These are phyloP conservation scores for Lasioglossum marginatum DNA, from an alignment of 2,888 invertebrate species.

Conservation along the genomic window DNA sequence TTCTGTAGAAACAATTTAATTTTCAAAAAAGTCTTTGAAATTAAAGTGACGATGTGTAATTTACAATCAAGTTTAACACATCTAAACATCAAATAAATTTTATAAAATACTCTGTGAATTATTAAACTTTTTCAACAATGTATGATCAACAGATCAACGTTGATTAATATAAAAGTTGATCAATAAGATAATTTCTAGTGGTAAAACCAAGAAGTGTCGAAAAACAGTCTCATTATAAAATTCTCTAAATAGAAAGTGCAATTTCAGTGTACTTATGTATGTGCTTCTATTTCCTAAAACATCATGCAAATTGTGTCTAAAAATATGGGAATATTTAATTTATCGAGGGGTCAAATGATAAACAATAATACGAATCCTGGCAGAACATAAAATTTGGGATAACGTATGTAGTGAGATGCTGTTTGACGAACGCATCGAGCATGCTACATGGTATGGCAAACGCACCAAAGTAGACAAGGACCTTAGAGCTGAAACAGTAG, in stretches of 20 bases:
- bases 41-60: background rate
- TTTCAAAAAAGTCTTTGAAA: background rate
- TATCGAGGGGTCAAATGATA: background rate
- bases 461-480: slow-evolving; percentile 64
- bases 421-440: slow-evolving; percentile 49
- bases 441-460: slow-evolving; percentile 62
- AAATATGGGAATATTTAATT: background rate
- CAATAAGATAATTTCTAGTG: background rate
- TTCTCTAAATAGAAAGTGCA: background rate
- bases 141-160: background rate
- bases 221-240: background rate
- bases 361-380: background rate
- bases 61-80: background rate
- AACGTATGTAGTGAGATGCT: slow-evolving; percentile 14
- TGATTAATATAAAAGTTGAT: background rate
- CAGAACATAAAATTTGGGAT: slow-evolving; percentile 3
- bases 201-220: background rate
- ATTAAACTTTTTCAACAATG: background rate
- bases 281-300: background rate
- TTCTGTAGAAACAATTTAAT: background rate
- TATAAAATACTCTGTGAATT: background rate
- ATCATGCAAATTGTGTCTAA: background rate
- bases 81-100: background rate
- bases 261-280: background rate
- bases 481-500: slow-evolving; percentile 62